Evolutionary conservation across 2,888 invertebrate species (phyloP), one percentile per base, ranked within the genome.

Genomic region (Drosophila robusta): DNA sequence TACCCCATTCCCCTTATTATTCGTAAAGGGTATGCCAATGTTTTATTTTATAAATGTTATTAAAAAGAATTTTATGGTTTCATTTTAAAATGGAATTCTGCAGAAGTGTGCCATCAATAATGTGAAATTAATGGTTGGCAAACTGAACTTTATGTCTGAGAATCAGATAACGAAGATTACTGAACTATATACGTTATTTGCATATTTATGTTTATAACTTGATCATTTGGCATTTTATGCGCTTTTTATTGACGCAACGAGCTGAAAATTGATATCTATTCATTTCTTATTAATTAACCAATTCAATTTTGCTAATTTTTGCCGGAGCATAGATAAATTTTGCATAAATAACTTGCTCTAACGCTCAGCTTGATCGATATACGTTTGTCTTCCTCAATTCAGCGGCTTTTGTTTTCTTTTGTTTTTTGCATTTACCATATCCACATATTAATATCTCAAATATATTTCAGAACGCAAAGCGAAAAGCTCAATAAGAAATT

Each of bases 321-420:
- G 39, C n/a, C 14, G 29, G 41, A 70, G 72, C 75, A 80, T 78
- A 58, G 78, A 66, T 72, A 64, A 47, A 38, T 45, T 69, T 74
- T 73, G 70, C 70, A 64, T 74, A 70, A 38, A 74, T 68, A 60
- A 68, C 56, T 46, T 49, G 57, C 62, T 42, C 41, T 22, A 29
- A 32, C 46, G 49, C 36, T 52, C 60, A 29, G 41, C 54, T 78
- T 77, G 78, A 79, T 79, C 80, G 79, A 80, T 80, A 80, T 77
- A 60, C 22, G 75, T 75, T 75, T 80, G 69, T 75, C 78, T 78
- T 79, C 80, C 80, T 80, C 79, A 80, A 80, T 70, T 41, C 68
- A 24, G 34, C 44, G 64, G 57, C 60, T 54, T 62, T 75, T 75
- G 60, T 75, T 8, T 26, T 8, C 2, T 26, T 29, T 70, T 44